Percentiles rank a stretch among this genome's conserved stretches.
These are phyloP conservation scores for Caerostris extrusa DNA, from an alignment of 1,140 invertebrate genomes.

Conservation along the genomic window DNA sequence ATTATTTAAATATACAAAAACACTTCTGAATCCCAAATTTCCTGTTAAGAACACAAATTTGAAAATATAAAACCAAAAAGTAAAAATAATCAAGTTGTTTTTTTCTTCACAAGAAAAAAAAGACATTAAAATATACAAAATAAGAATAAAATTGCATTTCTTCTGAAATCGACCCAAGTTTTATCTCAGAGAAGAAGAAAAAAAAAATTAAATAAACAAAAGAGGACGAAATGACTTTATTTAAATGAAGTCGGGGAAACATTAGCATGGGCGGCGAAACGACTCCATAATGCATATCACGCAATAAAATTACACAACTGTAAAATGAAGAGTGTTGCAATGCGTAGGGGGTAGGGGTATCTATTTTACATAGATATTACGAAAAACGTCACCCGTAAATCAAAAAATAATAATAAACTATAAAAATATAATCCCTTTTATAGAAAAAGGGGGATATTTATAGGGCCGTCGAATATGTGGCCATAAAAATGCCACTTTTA, in stretches of 20 bases:
- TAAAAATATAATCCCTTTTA: constrained; percentile 75
- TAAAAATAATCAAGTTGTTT: too few relatives aligned
- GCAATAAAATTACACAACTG: constrained; percentile 75
- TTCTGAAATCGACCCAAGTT: neutral
- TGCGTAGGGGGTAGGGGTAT: neutral
- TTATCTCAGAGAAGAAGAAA: neutral
- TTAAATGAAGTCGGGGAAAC: constrained; percentile 30
- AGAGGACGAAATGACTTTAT: constrained; percentile 42
- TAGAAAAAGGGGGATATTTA: constrained; percentile 74
- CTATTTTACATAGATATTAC: constrained; percentile 76
- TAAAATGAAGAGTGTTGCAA: constrained; percentile 65
- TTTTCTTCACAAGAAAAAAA: too few relatives aligned
- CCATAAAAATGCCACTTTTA: constrained; percentile 77
- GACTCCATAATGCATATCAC: constrained; percentile 39
- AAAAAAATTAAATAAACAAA: constrained; percentile 49
- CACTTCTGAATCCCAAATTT: too few relatives aligned
- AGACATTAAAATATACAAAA: neutral
- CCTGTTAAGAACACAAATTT: too few relatives aligned
- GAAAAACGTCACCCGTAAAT: constrained; percentile 55
- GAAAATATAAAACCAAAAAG: too few relatives aligned
- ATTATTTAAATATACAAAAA: too few relatives aligned
- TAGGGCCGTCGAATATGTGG: constrained; percentile 48
- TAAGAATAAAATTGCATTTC: neutral
- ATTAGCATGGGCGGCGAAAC: constrained; percentile 37
- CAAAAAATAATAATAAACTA: constrained; percentile 76